Evolutionary conservation across 2,888 invertebrate species (phyloP), one percentile per base, ranked within the genome.

Genomic region (Magallana nippona): DNA sequence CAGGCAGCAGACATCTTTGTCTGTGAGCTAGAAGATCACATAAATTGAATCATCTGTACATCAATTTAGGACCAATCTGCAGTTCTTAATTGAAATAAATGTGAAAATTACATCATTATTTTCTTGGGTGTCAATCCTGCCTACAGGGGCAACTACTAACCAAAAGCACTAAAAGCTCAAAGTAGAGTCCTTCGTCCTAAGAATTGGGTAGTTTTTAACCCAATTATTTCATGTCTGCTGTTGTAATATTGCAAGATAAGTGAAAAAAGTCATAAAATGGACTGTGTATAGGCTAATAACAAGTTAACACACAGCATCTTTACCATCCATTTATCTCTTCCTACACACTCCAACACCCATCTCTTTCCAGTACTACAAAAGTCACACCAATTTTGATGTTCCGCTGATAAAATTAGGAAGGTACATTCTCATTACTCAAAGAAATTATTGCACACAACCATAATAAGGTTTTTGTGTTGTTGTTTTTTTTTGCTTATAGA

Each of bases 121-220:
- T 71, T 71, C 71, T 71, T 13, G 27, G 71, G 71, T 27, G 71
- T 71, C 71, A 71, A 71, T 71, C 71, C 71, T 27, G 71, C 22
- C 71, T 15, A 3, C 32, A 32, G 62, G 71, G 27, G 22, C 27
- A 15, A 63, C n/a, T 27, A 10, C 27, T 15, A 1, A 15, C 71
- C 13, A 3, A 32, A 22, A 71, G 22, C 13, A 19, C 44, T 27
- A 71, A 13, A 71, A 32, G 22, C 62, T 62, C 0, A 8, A 32
- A 27, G 10, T 71, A 13, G 13, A 15, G 63, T 71, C 71, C 27
- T n/a, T 60, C 60, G n/a, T 60, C 60, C 1, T 8, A 60, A 60
- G 44, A 60, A 17, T n/a, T n/a, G 17, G 60, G 60, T 60, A 60
- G n/a, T 60, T 60, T 60, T 60, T 60, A 60, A 60, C 60, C 17